Base-by-base conservation (phyloP, 2,797 vertebrate genomes). In the Sebastiscus albofasciatus region DNA sequence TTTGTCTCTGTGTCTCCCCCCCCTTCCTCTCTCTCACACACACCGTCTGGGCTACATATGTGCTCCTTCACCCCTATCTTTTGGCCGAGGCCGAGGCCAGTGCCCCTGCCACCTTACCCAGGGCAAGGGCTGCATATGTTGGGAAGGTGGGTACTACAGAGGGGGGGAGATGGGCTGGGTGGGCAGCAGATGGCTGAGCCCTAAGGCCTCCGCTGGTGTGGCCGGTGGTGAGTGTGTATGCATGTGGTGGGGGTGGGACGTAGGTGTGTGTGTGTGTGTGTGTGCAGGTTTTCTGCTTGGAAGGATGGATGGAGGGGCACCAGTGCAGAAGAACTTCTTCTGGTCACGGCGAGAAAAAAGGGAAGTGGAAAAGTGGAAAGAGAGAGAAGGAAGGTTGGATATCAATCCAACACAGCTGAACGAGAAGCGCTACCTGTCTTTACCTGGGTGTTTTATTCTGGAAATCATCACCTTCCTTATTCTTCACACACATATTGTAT, bases 121-220 rank as follows among this genome's bases (percentile, higher is more conserved):
- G 95, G 94, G 95, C 95, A 95, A 94, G 97, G 97, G 96, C 97
- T 98, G 97, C 98, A 96, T 98, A 96, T 98, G 98, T 97, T 97
- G 95, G 97, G 97, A 97, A 98, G 97, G 97, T 97, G 97, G 97
- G 96, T 90, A 91, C 94, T 88, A 90, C 96, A 93, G 96, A 95
- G 89, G 92, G 93, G 97, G 97, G 82, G 71, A 31, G 78, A 52
- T 77, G 84, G 59, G 72, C 75, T 94, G 96, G 96, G 96, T 94
- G 95, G 94, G 96, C 95, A 96, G 97, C 98, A 99, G 98, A 98
- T 99, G 98, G 98, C 95, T 92, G 96, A 97, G 91, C 97, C 98
- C 97, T 97, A 96, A 97, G 98, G 98, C 97, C 95, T 96, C 96
- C 90, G 93, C 96, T 95, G 95, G 96, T 96, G 90, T 96, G 95